Conservation (phyloP, 2,113 vertebrate genomes). For the Pantherophis guttatus region DNA sequence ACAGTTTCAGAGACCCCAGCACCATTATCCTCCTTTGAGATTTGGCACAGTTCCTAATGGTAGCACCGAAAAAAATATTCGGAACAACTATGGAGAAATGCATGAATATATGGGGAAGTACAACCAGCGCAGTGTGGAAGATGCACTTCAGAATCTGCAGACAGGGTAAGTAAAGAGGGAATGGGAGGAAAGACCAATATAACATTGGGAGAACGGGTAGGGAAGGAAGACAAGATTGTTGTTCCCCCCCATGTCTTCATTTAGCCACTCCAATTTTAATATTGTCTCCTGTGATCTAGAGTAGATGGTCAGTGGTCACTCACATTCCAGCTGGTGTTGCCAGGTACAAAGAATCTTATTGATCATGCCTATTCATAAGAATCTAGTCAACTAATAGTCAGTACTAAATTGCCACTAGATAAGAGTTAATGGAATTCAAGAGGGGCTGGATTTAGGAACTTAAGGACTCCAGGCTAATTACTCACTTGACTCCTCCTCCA, state of each 20-base stretch:
- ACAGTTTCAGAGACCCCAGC: conserved; percentile 90
- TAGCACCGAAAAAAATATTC: conserved; percentile 93
- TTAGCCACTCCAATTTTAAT: not conserved
- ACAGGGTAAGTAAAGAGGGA: conserved; percentile 72
- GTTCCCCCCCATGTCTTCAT: not conserved
- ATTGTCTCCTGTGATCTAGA: not conserved
- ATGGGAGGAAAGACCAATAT: not conserved
- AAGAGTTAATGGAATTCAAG: not conserved
- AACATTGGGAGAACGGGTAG: no score
- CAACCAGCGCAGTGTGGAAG: conserved; percentile 91
- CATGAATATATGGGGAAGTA: conserved; percentile 93
- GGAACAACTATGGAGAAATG: conserved; percentile 93
- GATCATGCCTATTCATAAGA: not conserved
- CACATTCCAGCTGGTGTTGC: not conserved
- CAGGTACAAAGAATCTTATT: not conserved
- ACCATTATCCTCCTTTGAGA: conserved; percentile 89
- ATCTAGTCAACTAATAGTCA: not conserved
- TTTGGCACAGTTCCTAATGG: conserved; percentile 93
- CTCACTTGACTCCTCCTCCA: not conserved
- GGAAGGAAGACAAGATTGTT: not conserved
- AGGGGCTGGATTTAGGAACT: not conserved
- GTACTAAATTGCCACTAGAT: not conserved
- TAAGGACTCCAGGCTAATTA: not conserved
- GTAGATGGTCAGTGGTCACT: not conserved
- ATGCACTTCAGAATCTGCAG: conserved; percentile 88